Evolutionary conservation across 2,113 vertebrate genomes (phyloP), one percentile per base, ranked within the genome.

Genomic region (Antennarius striatus): DNA sequence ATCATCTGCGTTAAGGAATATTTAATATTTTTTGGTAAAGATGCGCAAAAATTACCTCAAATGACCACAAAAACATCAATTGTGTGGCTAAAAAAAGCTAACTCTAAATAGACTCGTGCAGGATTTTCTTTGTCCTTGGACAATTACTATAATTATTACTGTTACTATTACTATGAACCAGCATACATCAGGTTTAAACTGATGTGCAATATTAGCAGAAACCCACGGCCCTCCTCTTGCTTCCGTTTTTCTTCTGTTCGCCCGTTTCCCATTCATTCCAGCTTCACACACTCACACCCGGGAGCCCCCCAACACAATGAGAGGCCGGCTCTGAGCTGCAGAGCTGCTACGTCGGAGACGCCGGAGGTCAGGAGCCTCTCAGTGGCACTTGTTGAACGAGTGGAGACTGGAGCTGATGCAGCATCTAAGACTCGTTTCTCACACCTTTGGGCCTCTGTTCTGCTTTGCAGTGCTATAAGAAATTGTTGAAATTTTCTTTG

Each of bases 281-380:
- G 62, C 69, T 73, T 77, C 49, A 56, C 69, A 60, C 63, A 47
- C 60, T 77, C 53, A 71, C 77, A 68, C 68, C 63, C 58, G 75
- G 68, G 79, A 82, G 59, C 77, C 65, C 71, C 71, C 79, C 73
- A 47, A 65, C 77, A 75, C 71, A 68, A 84, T 79, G 70, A 29
- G 72, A 71, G 74, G 71, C 56, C 80, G 76, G 82, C 74, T 80
- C 32, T 47, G 30, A 30, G 65, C 68, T 73, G 39, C 63, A 55
- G 71, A 70, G 79, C 67, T 13, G 40, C 79, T 72, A 51, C 68
- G 52, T 54, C 16, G 67, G 63, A 75, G 56, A 51, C 64, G 10
- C 0, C 4, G 28, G 29, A 55, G 80, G 71, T 81, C 68, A 68
- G 53, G 53, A 61, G 52, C 43, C 42, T 71, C 73, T 70, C 75